Conservation (phyloP, 2,113 vertebrate species). For the Mus pahari region DNA sequence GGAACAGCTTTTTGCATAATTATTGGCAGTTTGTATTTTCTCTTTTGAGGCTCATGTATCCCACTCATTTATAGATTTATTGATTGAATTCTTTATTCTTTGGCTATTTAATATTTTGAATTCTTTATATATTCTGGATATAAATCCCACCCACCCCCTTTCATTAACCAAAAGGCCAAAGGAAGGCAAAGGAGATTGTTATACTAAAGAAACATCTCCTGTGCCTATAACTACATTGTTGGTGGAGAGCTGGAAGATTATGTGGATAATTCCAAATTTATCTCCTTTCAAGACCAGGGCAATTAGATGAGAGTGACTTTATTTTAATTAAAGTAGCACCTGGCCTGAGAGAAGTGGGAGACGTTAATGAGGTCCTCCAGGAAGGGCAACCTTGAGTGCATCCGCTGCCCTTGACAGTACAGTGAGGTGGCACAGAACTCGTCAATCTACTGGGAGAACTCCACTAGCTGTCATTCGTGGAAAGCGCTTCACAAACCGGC, state of each 20-base stretch:
- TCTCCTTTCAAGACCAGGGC: not conserved
- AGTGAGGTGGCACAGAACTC: not conserved
- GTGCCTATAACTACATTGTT: not conserved
- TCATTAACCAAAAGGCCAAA: not conserved
- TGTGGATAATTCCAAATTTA: not conserved
- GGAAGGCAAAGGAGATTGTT: not conserved
- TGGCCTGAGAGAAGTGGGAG: not conserved
- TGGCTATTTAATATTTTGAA: not conserved
- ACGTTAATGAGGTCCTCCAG: not conserved
- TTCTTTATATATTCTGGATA: not conserved
- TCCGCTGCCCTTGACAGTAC: not conserved
- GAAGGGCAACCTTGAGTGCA: not conserved
- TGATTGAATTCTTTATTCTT: not conserved
- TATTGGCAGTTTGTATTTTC: not conserved
- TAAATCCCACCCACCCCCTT: not conserved
- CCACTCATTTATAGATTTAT: not conserved
- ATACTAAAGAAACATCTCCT: not conserved
- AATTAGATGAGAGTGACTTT: not conserved
- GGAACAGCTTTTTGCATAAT: not conserved
- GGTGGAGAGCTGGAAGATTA: not conserved
- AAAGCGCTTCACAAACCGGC: not conserved
- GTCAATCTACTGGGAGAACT: fast-evolving
- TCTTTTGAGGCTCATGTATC: not conserved
- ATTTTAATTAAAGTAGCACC: not conserved
- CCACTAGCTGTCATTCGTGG: not conserved